Evolutionary conservation across 92 coral and sea anemone species (phyloP).

Genomic region (Umimayanthus kanabou): DNA sequence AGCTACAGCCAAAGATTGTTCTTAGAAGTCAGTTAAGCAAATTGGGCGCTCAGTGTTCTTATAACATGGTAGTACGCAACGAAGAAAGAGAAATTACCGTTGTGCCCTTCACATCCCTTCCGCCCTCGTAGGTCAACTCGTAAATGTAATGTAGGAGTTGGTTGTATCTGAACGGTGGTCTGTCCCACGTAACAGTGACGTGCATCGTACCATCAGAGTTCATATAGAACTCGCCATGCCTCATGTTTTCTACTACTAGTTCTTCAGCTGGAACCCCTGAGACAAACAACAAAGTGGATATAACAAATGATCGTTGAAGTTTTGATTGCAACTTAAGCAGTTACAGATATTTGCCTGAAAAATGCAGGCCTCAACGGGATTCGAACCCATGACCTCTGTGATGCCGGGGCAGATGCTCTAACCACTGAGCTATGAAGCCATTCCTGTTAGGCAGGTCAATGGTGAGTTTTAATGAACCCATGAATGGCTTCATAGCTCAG

Average conservation of each 20-base stretch:
- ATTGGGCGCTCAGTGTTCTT: too few species aligned
- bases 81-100: not conserved
- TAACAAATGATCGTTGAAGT: too few species aligned
- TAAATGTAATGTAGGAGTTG: not conserved
- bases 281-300: not conserved
- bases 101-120: not conserved
- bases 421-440: too few species aligned
- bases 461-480: too few species aligned
- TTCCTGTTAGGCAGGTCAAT: too few species aligned
- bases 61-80: not conserved
- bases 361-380: too few species aligned
- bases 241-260: slow-evolving; percentile 1
- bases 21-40: not conserved
- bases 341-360: too few species aligned
- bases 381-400: too few species aligned
- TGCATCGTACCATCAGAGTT: slow-evolving; percentile 20
- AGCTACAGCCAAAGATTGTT: too few species aligned
- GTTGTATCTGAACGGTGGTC: slow-evolving; percentile 26
- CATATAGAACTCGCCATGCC: slow-evolving; percentile 4
- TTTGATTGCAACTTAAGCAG: too few species aligned
- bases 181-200: slow-evolving; percentile 10
- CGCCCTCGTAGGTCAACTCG: slow-evolving; percentile 8
- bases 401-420: too few species aligned
- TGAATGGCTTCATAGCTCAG: too few species aligned
- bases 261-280: slow-evolving; percentile 9